phyloP scores from a whole-genome alignment of 2,797 vertebrate species.

The Halcyon smyrnensis region DNA sequence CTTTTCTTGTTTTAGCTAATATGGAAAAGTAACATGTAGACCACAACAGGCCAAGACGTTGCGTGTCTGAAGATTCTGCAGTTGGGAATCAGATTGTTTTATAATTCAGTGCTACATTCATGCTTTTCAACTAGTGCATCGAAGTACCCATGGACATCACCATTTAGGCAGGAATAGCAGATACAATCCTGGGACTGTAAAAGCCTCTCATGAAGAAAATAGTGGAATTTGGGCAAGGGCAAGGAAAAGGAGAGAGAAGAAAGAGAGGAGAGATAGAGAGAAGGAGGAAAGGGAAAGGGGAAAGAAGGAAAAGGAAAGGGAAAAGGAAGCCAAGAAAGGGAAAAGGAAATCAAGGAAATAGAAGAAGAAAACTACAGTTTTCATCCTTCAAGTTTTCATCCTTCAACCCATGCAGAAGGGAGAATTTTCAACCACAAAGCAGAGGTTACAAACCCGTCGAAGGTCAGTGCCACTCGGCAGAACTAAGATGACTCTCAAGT shows the following conservation, averaged over 20 bases:
- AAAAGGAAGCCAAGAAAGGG: not conserved
- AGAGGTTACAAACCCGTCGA: not conserved
- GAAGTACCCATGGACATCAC: not conserved
- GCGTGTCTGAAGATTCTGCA: not conserved
- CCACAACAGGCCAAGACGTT: not conserved
- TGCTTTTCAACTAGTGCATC: not conserved
- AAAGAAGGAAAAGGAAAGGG: too few relatives aligned
- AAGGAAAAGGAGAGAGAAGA: too few relatives aligned
- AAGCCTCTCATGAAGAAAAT: not conserved
- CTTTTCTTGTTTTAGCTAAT: not conserved
- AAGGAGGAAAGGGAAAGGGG: too few relatives aligned
- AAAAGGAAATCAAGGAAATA: not conserved
- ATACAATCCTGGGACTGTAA: not conserved
- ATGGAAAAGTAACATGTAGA: not conserved
- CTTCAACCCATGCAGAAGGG: not conserved
- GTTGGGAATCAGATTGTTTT: not conserved
- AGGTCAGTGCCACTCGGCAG: not conserved
- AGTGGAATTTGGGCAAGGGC: not conserved
- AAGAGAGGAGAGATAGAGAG: not conserved
- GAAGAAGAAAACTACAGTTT: rapidly evolving
- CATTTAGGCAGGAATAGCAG: not conserved
- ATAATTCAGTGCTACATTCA: not conserved
- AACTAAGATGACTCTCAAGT: not conserved
- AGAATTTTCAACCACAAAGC: not conserved
- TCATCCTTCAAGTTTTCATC: not conserved